These are phyloP conservation scores for Protobothrops mucrosquamatus DNA, from an alignment of 2,113 vertebrate genomes.

Conservation along the genomic window DNA sequence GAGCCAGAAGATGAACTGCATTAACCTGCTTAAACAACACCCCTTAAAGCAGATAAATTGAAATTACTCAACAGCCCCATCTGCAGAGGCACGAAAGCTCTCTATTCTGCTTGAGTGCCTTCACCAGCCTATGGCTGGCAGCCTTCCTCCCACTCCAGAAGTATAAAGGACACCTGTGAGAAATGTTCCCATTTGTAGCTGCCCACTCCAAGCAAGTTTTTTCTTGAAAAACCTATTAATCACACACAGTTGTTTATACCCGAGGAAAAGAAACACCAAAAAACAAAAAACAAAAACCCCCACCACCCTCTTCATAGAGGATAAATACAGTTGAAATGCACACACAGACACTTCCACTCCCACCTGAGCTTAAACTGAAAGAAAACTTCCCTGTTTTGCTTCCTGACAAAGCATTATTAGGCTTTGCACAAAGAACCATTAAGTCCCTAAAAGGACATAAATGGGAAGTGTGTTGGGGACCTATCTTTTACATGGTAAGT, in stretches of 20 bases:
- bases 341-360: slow-evolving; percentile 35
- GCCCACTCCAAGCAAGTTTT: neutral
- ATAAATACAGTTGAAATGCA: slow-evolving; percentile 47
- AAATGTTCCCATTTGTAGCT: slow-evolving; percentile 32
- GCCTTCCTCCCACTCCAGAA: slow-evolving; percentile 4
- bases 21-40: slow-evolving; percentile 44
- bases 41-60: slow-evolving; percentile 57
- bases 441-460: slow-evolving; percentile 59
- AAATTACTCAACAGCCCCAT: slow-evolving; percentile 58
- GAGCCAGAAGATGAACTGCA: slow-evolving; percentile 44
- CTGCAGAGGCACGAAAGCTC: slow-evolving; percentile 36
- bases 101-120: slow-evolving; percentile 29
- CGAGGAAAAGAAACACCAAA: slow-evolving; percentile 23
- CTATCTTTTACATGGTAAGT: slow-evolving; percentile 54
- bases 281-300: slow-evolving; percentile 7
- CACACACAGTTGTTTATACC: slow-evolving; percentile 51
- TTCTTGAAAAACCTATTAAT: slow-evolving; percentile 51
- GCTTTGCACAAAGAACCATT: slow-evolving; percentile 53
- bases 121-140: slow-evolving; percentile 7
- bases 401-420: slow-evolving; percentile 61
- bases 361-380: slow-evolving; percentile 57
- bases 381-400: slow-evolving; percentile 64
- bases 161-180: slow-evolving; percentile 35
- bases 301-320: neutral
- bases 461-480: slow-evolving; percentile 55